Evolutionary conservation across 30 jellyfish, hydroid and myxozoan genomes (phyloP), one percentile per base, ranked within the genome.

Genomic region (Phacellophora camtschatica): DNA sequence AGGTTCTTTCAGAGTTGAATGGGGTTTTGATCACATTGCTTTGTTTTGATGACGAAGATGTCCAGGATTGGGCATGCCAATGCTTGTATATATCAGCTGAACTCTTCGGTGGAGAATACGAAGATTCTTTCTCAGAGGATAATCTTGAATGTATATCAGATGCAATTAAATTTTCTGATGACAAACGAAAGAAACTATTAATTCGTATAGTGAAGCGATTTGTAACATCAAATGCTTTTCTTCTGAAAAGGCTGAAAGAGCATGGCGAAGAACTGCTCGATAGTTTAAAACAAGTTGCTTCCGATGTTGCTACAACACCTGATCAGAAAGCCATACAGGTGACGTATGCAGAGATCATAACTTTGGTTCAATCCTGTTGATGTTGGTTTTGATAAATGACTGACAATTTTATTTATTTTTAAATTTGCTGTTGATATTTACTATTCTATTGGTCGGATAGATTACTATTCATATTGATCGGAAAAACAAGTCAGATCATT

Each of bases 51-150:
- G 98, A 91, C 41, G 88, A 37, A 0, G 98, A 91, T 64, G 88
- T 85, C 22, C 95, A 91, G 46, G 95, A 91, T 5, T 79, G 95
- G 95, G 75, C 98, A 1, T 77, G 95, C 55, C 96, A 95, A 13
- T 91, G 98, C 49, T 67, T 91, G 80, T 91, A 91, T 63, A n/a
- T 91, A 37, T 91, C 96, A 5, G 98, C 93, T 4, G 98, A 91
- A 56, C 62, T 91, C 51, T 91, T 84, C 32, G 98, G 98, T 9
- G 98, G 98, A 18, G 90, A 77, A 24, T 54, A 71, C 35, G 96
- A 77, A 42, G 95, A 77, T 23, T 69, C 95, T 12, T 85, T 91
- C 41, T 48, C 96, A 9, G 95, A 61, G 27, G 96, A 91, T 43
- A 84, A 85, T 59, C 88, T 85, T 28, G 96, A 79, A 31, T 68